phyloP scores from a whole-genome alignment of 1,140 invertebrate species.

The Physella acuta region DNA sequence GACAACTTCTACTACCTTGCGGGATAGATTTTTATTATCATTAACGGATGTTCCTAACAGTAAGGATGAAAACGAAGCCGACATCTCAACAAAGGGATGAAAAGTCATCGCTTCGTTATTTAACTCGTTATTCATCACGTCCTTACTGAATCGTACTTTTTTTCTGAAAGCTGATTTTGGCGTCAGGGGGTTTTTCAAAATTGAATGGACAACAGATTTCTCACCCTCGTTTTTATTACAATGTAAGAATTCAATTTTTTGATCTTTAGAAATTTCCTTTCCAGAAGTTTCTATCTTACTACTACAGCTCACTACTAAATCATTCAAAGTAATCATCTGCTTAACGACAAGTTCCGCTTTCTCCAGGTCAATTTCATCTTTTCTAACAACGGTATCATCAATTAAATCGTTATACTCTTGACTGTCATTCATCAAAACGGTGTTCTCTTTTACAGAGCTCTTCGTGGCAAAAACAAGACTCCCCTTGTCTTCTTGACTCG shows the following conservation, averaged over 20 bases:
- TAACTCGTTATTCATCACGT: neutral
- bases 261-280: neutral
- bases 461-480: neutral
- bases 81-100: neutral
- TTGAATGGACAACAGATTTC: neutral
- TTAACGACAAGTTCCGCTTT: neutral
- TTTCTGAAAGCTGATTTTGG: neutral
- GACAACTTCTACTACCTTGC: neutral
- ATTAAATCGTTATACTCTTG: neutral
- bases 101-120: neutral
- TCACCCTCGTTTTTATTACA: neutral
- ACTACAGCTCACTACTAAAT: neutral
- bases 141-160: neutral
- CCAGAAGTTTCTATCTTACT: neutral
- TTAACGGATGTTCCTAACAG: neutral
- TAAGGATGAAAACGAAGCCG: neutral
- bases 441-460: neutral
- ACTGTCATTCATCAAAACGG: neutral
- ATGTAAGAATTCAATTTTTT: neutral
- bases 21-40: neutral
- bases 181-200: neutral
- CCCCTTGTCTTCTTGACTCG: neutral
- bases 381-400: neutral
- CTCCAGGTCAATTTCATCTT: neutral
- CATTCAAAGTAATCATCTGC: neutral